Base-by-base conservation (phyloP, 2,113 vertebrate genomes). In the Setophaga coronata region DNA sequence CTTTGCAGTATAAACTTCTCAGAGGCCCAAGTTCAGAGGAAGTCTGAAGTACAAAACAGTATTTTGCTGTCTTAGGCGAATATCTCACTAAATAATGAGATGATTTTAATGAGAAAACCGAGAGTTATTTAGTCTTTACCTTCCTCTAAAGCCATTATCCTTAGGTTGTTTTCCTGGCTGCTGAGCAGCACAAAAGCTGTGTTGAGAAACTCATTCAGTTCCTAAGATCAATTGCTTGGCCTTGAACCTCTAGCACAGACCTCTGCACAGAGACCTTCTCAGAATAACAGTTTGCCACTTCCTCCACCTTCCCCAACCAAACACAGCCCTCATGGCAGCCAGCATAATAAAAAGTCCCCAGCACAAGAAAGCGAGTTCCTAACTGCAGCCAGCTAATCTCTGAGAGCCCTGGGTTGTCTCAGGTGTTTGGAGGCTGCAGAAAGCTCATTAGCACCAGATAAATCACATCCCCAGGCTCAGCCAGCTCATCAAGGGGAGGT, bases 381-480 rank as follows among this genome's bases (percentile, higher is more conserved):
- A 53, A 50, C 50, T 9, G 16, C 6, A 82, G 79, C 57, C 66
- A 86, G 67, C 62, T 80, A 73, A 77, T 62, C 71, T 91, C 34
- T 62, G 67, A 86, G 89, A 86, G 70, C 31, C 48, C 76, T 58
- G 36, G 77, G 74, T 45, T 61, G 51, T 93, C 72, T 95, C 67
- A 70, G 50, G 50, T 73, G 42, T 73, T 90, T 17, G 26, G 54
- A 90, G 43, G 64, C 86, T 87, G 71, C 20, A 92, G 74, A 81
- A 95, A 87, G 7, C 86, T 96, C 89, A 67, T 96, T 95, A 93
- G 47, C 43, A 60, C 7, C 47, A 48, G 60, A 74, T 66, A 57
- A 92, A 90, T 89, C 72, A 40, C 7, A 2, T 82, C 56, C 21
- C 34, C 34, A 38, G 5, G 40, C 70, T 85, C 82, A 73, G 57